Conservation (phyloP, 1,140 invertebrate genomes). For the Medauroidea extradentata region DNA sequence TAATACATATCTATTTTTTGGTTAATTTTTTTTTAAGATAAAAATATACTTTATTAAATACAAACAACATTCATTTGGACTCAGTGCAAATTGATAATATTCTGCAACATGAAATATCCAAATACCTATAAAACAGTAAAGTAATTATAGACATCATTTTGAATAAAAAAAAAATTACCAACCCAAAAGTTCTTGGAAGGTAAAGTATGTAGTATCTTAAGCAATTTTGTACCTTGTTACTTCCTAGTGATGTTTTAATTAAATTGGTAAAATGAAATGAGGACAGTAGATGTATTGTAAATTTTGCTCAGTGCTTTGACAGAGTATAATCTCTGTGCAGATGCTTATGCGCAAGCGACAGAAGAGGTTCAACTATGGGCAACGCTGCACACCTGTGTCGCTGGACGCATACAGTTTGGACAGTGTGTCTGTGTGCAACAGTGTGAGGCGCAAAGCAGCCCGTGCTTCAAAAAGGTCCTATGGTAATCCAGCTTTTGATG, state of each 20-base stretch:
- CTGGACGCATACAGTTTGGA: conserved; percentile 85
- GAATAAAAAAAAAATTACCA: background rate
- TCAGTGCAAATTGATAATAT: too few species aligned
- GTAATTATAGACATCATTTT: background rate
- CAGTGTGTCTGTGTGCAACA: conserved; percentile 79
- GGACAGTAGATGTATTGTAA: background rate
- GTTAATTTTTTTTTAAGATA: too few species aligned
- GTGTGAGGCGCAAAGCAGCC: conserved; percentile 57
- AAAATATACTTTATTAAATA: too few species aligned
- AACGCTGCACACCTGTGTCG: conserved; percentile 80
- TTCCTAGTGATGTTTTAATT: background rate
- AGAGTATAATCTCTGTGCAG: conserved; percentile 40
- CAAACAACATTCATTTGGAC: too few species aligned
- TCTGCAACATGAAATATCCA: too few species aligned
- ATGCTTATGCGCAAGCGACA: conserved; percentile 68
- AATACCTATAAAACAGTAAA: too few species aligned
- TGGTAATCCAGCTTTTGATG: conserved; percentile 88
- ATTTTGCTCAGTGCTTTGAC: background rate
- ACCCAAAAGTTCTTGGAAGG: background rate
- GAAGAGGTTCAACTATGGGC: conserved; percentile 63
- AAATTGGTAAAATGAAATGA: background rate
- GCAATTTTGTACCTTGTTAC: background rate
- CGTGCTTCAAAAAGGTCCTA: conserved; percentile 83
- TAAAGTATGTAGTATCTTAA: background rate
- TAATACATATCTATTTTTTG: too few species aligned